Conservation (phyloP, 2,797 vertebrate genomes). For the Eulemur rubriventer region DNA sequence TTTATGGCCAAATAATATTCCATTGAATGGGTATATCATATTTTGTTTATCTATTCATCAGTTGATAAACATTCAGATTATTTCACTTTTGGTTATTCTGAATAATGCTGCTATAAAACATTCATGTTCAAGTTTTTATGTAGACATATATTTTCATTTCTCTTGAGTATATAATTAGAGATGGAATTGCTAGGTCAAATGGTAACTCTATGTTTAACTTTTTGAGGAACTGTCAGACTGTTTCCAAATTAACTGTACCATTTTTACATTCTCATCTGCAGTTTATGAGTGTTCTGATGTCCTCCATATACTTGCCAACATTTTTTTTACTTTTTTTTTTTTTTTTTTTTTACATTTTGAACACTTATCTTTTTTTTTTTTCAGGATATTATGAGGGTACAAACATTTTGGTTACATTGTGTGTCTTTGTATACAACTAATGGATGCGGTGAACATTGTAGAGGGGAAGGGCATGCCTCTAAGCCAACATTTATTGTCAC, state of each 20-base stretch:
- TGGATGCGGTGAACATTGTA: too few species aligned
- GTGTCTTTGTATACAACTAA: too few species aligned
- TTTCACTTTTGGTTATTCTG: neutral
- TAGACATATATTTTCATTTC: neutral
- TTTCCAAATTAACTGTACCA: neutral
- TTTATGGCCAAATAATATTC: conserved; percentile 5
- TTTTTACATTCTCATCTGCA: neutral
- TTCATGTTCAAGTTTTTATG: neutral
- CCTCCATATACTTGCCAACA: neutral
- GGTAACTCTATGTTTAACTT: conserved; percentile 1
- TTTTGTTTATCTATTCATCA: neutral
- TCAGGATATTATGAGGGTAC: too few species aligned
- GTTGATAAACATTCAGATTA: neutral
- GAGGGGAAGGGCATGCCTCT: too few species aligned
- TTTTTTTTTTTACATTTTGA: too few species aligned
- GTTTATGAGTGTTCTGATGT: neutral
- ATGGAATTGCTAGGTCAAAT: neutral
- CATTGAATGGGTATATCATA: neutral
- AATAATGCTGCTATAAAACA: conserved; percentile 7
- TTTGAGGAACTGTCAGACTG: neutral
- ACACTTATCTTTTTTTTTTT: too few species aligned
- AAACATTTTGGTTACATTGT: too few species aligned
- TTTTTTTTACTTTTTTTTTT: neutral
- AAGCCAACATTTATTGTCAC: neutral
- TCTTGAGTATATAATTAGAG: neutral